Evolutionary conservation across 1,140 invertebrate genomes (phyloP).

Genomic region (Heliconius hewitsoni): DNA sequence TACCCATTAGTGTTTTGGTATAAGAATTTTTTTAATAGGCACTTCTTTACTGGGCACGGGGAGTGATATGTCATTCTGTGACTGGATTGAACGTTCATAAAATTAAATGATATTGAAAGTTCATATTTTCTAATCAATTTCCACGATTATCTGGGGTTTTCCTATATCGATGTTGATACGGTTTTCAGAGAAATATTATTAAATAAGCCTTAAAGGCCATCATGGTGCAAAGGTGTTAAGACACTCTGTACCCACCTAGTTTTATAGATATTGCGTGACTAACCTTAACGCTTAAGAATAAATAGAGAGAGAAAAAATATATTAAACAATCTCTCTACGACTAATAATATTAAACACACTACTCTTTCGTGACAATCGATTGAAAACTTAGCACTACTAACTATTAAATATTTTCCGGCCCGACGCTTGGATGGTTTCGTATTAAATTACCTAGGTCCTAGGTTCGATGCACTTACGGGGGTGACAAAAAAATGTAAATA

Average conservation of each 20-base stretch:
- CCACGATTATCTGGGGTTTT: no score
- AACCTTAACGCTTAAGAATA: no score
- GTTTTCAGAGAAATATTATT: no score
- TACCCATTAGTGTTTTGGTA: slow-evolving; percentile 8
- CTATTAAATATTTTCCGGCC: slow-evolving; percentile 15
- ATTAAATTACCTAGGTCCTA: slow-evolving; percentile 10
- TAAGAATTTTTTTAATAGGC: slow-evolving; percentile 8
- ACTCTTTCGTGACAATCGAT: background rate
- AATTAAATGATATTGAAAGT: background rate
- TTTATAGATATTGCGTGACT: no score
- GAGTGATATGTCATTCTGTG: background rate
- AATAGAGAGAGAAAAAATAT: no score
- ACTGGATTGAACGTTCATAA: background rate
- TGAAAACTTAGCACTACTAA: slow-evolving; percentile 11
- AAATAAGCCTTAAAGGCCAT: no score
- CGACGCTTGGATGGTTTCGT: slow-evolving; percentile 12
- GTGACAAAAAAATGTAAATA: slow-evolving; percentile 9
- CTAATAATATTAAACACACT: background rate
- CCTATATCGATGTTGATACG: no score
- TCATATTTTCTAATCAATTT: no score
- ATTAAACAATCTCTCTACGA: no score
- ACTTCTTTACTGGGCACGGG: background rate
- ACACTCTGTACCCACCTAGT: no score
- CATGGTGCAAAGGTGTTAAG: no score
- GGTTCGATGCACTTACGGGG: slow-evolving; percentile 5